These are phyloP conservation scores for Okapia johnstoni DNA, from an alignment of 2,113 vertebrate species.

Conservation along the genomic window DNA sequence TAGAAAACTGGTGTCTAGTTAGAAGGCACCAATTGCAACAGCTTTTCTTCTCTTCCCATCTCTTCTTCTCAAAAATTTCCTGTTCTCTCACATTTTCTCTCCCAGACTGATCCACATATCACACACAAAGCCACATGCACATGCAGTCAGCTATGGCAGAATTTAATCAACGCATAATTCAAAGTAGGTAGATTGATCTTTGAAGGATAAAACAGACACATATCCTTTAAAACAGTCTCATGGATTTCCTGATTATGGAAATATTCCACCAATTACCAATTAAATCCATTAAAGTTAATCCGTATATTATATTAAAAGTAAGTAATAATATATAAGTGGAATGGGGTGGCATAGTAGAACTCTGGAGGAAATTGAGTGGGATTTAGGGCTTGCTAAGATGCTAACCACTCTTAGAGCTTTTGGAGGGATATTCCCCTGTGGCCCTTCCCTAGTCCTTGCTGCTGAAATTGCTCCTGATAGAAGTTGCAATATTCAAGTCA, in stretches of 20 bases:
- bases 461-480: constrained; percentile 77
- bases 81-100: not conserved
- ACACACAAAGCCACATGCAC: not conserved
- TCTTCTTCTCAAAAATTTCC: not conserved
- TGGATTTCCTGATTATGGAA: too few relatives aligned
- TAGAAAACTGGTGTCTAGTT: not conserved
- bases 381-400: not conserved
- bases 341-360: too few relatives aligned
- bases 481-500: constrained; percentile 3
- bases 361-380: too few relatives aligned
- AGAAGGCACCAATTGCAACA: not conserved
- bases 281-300: too few relatives aligned
- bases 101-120: not conserved
- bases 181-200: too few relatives aligned
- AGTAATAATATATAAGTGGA: too few relatives aligned
- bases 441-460: constrained; percentile 50
- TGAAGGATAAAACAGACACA: too few relatives aligned
- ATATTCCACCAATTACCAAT: too few relatives aligned
- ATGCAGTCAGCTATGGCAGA: not conserved
- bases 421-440: constrained; percentile 74
- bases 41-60: not conserved
- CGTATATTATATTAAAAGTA: too few relatives aligned
- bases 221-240: too few relatives aligned
- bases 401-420: not conserved
- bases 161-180: too few relatives aligned